These are phyloP conservation scores for Melanostigma gelatinosum DNA, from an alignment of 2,113 vertebrate genomes.

Conservation along the genomic window DNA sequence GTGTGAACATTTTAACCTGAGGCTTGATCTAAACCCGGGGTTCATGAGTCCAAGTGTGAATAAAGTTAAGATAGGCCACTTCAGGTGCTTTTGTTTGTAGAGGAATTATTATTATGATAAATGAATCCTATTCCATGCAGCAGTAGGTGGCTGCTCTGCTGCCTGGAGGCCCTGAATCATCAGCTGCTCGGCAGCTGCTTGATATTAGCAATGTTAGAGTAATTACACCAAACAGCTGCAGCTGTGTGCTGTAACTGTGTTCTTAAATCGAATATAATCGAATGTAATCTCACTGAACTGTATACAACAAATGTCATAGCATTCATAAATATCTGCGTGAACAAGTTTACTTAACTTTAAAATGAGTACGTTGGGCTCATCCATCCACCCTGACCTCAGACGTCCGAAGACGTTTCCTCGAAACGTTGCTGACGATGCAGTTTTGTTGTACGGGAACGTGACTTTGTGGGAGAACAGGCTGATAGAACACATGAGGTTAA, in stretches of 20 bases:
- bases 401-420: no score
- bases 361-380: no score
- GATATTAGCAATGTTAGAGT: not conserved
- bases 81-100: not conserved
- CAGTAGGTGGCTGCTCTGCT: not conserved
- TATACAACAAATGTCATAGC: not conserved
- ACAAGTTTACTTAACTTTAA: no score
- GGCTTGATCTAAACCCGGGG: constrained; percentile 3
- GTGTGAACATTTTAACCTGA: not conserved
- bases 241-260: constrained; percentile 13
- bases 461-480: not conserved
- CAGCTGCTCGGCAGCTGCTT: not conserved
- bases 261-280: constrained; percentile 7
- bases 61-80: not conserved
- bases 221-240: constrained; percentile 14
- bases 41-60: constrained; percentile 10
- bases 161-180: not conserved
- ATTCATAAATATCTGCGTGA: not conserved
- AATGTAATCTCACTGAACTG: not conserved
- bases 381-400: no score
- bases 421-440: no score
- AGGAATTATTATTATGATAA: not conserved
- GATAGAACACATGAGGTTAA: not conserved
- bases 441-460: not conserved
- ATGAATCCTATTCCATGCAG: constrained; percentile 14